phyloP scores from a whole-genome alignment of 2,888 invertebrate genomes.

The Metacarcinus magister region DNA sequence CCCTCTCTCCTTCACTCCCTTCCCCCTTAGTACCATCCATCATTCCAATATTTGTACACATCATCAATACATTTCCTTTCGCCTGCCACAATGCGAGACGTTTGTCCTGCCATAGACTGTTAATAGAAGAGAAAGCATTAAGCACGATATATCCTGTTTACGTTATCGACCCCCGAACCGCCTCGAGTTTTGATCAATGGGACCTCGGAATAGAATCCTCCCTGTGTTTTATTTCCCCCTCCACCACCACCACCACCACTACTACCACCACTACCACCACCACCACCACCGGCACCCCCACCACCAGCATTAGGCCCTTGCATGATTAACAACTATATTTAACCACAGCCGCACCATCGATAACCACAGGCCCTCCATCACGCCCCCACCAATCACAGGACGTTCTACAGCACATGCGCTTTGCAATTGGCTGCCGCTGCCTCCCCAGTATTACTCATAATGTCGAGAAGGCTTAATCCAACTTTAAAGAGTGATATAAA shows the following conservation, averaged over 20 bases:
- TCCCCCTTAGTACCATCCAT: neutral
- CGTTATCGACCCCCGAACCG: neutral
- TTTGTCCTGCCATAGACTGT: neutral
- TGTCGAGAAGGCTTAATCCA: constrained; percentile 74
- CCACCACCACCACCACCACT: neutral
- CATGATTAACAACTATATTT: constrained; percentile 77
- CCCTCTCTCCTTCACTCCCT: neutral
- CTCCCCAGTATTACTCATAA: constrained; percentile 73
- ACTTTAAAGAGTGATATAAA: constrained; percentile 75
- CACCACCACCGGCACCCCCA: neutral
- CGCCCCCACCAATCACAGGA: constrained; percentile 68
- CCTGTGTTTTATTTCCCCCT: constrained; percentile 12
- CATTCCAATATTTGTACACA: constrained; percentile 68
- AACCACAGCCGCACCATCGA: constrained; percentile 68
- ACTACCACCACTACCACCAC: neutral
- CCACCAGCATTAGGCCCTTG: constrained; percentile 68
- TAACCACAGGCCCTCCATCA: constrained; percentile 67
- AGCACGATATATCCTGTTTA: neutral
- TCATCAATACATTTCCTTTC: constrained; percentile 58
- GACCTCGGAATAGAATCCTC: constrained; percentile 19
- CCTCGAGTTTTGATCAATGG: constrained; percentile 73
- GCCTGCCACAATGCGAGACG: neutral
- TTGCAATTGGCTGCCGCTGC: constrained; percentile 53
- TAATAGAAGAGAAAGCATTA: neutral
- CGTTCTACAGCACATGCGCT: constrained; percentile 62